These are phyloP conservation scores for Scelioninae gen. 2 DNA, from an alignment of 2,888 invertebrate species.

Conservation along the genomic window DNA sequence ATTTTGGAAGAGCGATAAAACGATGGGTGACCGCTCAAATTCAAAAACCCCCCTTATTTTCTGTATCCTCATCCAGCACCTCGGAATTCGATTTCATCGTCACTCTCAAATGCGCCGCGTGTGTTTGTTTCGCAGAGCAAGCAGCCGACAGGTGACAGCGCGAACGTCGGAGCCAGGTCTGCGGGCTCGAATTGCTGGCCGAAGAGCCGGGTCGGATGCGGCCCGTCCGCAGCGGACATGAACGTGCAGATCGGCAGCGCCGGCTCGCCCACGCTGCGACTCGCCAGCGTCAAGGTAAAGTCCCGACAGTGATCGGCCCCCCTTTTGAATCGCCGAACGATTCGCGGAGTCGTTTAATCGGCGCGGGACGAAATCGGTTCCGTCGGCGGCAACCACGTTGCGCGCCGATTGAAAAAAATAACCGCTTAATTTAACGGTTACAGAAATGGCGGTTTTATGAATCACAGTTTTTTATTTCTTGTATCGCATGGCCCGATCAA, in stretches of 20 bases:
- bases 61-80: slow-evolving; percentile 34
- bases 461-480: too few species aligned
- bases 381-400: too few species aligned
- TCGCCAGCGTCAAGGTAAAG: slow-evolving; percentile 74
- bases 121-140: slow-evolving; percentile 68
- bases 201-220: slow-evolving; percentile 72
- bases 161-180: slow-evolving; percentile 67
- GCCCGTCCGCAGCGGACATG: slow-evolving; percentile 75
- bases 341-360: too few species aligned
- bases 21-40: slow-evolving; percentile 30
- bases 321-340: too few species aligned
- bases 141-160: slow-evolving; percentile 67
- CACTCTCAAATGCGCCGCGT: slow-evolving; percentile 44
- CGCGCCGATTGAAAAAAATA: too few species aligned
- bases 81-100: slow-evolving; percentile 36
- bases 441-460: too few species aligned
- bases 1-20: slow-evolving; percentile 50
- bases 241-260: slow-evolving; percentile 77
- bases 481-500: too few species aligned
- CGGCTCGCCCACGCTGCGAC: slow-evolving; percentile 76
- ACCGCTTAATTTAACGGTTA: too few species aligned
- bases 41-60: slow-evolving; percentile 45
- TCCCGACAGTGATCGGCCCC: neutral
- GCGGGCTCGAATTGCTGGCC: slow-evolving; percentile 71
- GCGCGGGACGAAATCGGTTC: too few species aligned